These are phyloP conservation scores for Tinamus guttatus DNA, from an alignment of 2,113 vertebrate species.

Conservation along the genomic window DNA sequence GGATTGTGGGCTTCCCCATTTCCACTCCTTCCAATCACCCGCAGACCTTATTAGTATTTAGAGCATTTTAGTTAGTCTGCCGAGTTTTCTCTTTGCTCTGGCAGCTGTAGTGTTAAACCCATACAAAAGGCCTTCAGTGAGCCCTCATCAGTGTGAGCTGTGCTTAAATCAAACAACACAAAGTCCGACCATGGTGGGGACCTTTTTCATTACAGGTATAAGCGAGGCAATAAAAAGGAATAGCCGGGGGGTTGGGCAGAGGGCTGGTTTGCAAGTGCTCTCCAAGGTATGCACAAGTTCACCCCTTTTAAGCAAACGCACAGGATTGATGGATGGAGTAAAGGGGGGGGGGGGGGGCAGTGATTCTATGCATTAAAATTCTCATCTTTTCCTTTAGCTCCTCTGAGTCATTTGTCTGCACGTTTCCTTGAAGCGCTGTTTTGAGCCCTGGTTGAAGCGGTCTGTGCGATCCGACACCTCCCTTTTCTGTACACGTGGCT, in stretches of 20 bases:
- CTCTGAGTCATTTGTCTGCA: neutral
- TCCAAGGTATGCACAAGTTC: neutral
- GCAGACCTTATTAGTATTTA: slow-evolving; percentile 52
- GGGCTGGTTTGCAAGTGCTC: neutral
- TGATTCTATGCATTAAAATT: neutral
- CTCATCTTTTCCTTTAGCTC: neutral
- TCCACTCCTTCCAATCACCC: slow-evolving; percentile 28
- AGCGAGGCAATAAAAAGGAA: slow-evolving; percentile 25
- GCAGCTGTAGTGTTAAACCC: slow-evolving; percentile 39
- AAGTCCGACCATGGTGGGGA: neutral
- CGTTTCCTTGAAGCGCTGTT: neutral
- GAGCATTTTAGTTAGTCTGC: neutral
- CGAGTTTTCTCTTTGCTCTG: slow-evolving; percentile 1
- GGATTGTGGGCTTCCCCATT: slow-evolving; percentile 47
- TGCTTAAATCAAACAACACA: slow-evolving; percentile 35
- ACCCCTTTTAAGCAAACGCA: neutral
- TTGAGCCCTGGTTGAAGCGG: neutral
- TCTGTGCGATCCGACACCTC: rapidly evolving
- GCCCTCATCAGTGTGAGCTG: neutral
- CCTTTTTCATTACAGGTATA: slow-evolving; percentile 41
- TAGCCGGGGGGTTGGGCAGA: no score
- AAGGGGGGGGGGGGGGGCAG: neutral
- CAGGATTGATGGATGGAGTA: neutral
- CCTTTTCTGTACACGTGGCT: neutral
- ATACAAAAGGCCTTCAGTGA: slow-evolving; percentile 19